phyloP scores from a whole-genome alignment of 2,888 invertebrate species.

The Zhuqinia jingwanae region DNA sequence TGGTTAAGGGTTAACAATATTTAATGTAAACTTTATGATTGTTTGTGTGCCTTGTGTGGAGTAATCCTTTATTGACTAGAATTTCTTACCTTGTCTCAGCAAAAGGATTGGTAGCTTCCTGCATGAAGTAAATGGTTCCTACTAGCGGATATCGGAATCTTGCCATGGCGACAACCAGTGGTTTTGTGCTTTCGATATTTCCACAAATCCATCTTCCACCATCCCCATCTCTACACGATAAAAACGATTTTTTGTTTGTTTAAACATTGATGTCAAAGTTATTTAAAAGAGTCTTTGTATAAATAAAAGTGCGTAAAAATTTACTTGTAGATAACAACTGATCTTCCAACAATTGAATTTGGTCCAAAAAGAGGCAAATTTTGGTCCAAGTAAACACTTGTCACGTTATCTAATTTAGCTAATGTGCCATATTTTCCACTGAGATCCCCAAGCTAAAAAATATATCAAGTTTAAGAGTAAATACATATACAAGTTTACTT shows the following conservation, averaged over 20 bases:
- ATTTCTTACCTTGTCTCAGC: constrained; percentile 85
- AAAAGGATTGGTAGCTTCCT: constrained; percentile 89
- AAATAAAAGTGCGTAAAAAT: constrained; percentile 47
- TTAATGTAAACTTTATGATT: not conserved
- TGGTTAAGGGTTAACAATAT: too few species aligned
- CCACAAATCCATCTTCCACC: constrained; percentile 81
- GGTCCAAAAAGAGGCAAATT: constrained; percentile 91
- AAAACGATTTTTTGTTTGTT: not conserved
- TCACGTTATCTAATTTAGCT: constrained; percentile 83
- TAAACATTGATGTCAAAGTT: not conserved
- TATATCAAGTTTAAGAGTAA: not conserved
- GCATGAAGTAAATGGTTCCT: constrained; percentile 90
- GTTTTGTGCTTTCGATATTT: constrained; percentile 81
- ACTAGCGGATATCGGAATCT: constrained; percentile 93
- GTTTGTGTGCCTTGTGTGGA: too few species aligned
- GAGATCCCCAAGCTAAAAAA: constrained; percentile 88
- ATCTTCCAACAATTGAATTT: constrained; percentile 90
- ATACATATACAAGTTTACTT: not conserved
- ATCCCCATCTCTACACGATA: constrained; percentile 75
- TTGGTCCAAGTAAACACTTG: constrained; percentile 87
- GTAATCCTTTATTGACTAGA: too few species aligned
- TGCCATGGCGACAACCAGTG: constrained; percentile 89
- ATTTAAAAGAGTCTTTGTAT: not conserved
- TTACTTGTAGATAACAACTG: constrained; percentile 87
- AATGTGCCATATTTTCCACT: constrained; percentile 89